Percentiles rank a stretch among this genome's conserved stretches.
Evolutionary conservation across 1,140 invertebrate species (phyloP).

Genomic region (Leptinotarsa undecemlineata): DNA sequence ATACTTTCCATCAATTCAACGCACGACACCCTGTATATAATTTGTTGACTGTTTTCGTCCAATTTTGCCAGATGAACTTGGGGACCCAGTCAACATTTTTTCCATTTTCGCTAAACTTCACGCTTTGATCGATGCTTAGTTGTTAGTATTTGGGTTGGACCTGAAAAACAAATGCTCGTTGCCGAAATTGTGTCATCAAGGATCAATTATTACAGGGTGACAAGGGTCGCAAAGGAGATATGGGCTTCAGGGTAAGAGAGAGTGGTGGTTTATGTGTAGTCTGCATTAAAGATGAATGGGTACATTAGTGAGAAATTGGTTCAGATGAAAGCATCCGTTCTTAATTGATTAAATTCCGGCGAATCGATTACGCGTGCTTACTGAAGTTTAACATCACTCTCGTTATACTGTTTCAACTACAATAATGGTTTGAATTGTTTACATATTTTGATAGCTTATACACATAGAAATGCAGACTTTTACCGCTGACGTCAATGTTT

Average conservation of each 20-base stretch:
- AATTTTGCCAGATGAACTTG: conserved; percentile 5
- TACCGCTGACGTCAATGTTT: too few relatives aligned
- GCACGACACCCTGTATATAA: neutral
- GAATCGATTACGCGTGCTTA: neutral
- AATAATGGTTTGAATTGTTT: too few relatives aligned
- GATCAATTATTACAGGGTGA: conserved; percentile 63
- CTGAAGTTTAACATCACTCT: neutral
- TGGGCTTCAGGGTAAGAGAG: conserved; percentile 70
- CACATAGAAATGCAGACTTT: too few relatives aligned
- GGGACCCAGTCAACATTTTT: neutral
- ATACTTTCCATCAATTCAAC: too few relatives aligned
- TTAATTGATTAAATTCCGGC: conserved; percentile 12
- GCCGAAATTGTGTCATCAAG: conserved; percentile 9
- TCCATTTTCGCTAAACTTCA: neutral
- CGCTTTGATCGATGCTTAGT: neutral
- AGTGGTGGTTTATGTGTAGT: conserved; percentile 35
- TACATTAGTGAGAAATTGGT: conserved; percentile 22
- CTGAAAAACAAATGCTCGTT: neutral
- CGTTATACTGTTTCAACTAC: neutral
- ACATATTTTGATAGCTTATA: too few relatives aligned
- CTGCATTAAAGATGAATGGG: conserved; percentile 14
- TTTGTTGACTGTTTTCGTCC: neutral
- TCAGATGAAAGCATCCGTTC: conserved; percentile 14
- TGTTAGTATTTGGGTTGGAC: neutral
- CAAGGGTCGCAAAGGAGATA: conserved; percentile 70